Evolutionary conservation across 2,113 vertebrate species (phyloP), one percentile per base, ranked within the genome.

Genomic region (Terrapene triunguis): DNA sequence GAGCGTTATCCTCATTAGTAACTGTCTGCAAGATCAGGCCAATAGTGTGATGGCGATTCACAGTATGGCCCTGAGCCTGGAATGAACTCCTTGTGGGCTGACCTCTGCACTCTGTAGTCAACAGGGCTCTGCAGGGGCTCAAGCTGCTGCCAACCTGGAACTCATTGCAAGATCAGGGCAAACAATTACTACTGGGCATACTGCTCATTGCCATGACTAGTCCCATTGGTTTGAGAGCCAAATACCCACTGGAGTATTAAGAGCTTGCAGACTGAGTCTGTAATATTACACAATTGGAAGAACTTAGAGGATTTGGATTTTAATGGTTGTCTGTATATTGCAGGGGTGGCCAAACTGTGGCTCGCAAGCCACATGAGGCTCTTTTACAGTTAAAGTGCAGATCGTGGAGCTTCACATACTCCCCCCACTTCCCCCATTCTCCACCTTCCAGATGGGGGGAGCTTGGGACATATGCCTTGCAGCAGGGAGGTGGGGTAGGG

Each of bases 1-100:
- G 10, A 91, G 80, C 0, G 0, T 10, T 55, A 62, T 7, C 0
- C 48, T 69, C 29, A 84, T 10, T 1, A 80, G 22, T 53, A 9
- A 74, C 5, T n/a, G 12, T 51, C 3, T 59, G 4, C 5, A 54
- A 2, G 9, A 83, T 55, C 29, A 94, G 93, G 88, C 1, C 8
- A 62, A 38, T 1, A 0, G 8, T 89, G 83, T 74, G 83, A 7
- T 4, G 65, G 84, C 6, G 42, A 5, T 4, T 91, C 85, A 74
- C 2, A 27, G 32, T 1, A 25, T 7, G 82, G 1, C 10, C 2
- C 57, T 90, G 17, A 54, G 74, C 90, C 42, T 50, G 25, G 22
- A 92, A 4, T 35, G 2, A 85, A 76, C 27, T 79, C 24, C 74
- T 80, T 38, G 12, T 72, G 65, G n/a, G 8, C 65, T 38, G 65